Conservation (phyloP, 2,888 invertebrate genomes). For the Suillia variegata region DNA sequence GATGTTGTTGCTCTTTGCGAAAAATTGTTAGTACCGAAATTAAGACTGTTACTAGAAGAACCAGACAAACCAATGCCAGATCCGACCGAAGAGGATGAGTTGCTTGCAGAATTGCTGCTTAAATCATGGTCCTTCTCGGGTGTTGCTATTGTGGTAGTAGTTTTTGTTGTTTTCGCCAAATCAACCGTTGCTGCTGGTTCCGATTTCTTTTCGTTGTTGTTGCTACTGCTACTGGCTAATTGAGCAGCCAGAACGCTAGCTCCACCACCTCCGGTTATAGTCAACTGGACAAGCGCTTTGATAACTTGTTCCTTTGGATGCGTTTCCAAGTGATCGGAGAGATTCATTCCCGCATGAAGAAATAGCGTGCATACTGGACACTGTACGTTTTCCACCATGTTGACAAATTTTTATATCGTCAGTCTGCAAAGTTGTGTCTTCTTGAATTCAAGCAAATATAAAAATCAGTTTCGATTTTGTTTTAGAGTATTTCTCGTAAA, state of each 20-base stretch:
- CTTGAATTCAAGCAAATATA: neutral
- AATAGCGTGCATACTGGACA: constrained; percentile 87
- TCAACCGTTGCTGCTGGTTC: constrained; percentile 9
- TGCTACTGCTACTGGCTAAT: constrained; percentile 9
- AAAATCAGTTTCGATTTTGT: neutral
- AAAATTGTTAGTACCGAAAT: neutral
- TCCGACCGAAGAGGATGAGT: neutral
- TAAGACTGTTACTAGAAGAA: constrained; percentile 7
- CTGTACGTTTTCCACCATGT: constrained; percentile 62
- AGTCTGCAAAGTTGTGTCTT: constrained; percentile 6
- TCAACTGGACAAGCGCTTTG: constrained; percentile 70
- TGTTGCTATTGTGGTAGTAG: neutral
- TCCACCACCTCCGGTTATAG: constrained; percentile 40
- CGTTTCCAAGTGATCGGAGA: constrained; percentile 81
- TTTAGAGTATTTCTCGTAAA: constrained; percentile 12
- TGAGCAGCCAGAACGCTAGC: constrained; percentile 36
- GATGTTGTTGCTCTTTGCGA: neutral
- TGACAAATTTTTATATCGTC: constrained; percentile 25
- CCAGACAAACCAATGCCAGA: neutral
- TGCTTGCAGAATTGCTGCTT: constrained; percentile 10
- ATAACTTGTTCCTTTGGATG: constrained; percentile 90
- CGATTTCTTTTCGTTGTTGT: neutral
- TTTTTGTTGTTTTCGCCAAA: too few species aligned
- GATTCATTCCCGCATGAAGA: constrained; percentile 80
- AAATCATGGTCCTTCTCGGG: constrained; percentile 7